Conservation (phyloP, 2,113 vertebrate species). For the Carlito syrichta region DNA sequence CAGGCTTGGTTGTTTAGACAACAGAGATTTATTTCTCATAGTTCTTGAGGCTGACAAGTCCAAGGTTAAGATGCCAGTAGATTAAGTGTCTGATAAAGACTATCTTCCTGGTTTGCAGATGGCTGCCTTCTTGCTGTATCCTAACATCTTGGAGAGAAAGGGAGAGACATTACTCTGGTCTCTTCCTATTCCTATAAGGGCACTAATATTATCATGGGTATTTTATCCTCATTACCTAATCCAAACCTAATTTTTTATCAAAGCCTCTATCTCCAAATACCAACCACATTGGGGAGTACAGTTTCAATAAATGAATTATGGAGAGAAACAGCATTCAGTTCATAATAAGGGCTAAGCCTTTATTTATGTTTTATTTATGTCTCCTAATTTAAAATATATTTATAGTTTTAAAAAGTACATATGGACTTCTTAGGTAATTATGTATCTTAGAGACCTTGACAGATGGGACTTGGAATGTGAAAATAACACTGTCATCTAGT, state of each 20-base stretch:
- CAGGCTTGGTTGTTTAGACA: background rate
- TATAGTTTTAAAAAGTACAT: background rate
- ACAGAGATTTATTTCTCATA: background rate
- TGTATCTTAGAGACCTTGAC: background rate
- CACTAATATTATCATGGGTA: background rate
- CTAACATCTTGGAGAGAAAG: background rate
- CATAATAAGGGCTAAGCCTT: background rate
- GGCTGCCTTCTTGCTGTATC: background rate
- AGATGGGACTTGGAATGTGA: background rate
- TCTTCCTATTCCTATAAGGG: background rate
- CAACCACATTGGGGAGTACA: background rate
- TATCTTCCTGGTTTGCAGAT: background rate
- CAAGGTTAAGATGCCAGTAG: background rate
- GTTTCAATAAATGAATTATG: background rate
- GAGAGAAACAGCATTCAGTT: background rate
- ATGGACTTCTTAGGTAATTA: background rate
- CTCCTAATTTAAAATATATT: background rate
- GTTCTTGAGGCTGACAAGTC: background rate
- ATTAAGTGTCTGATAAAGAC: background rate
- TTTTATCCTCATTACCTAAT: background rate
- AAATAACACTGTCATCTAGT: conserved; percentile 51
- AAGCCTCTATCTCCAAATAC: background rate
- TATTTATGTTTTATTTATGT: background rate
- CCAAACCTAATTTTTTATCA: background rate
- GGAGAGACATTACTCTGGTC: background rate